Conservation (phyloP, 2,113 vertebrate genomes). For the Pipa parva region DNA sequence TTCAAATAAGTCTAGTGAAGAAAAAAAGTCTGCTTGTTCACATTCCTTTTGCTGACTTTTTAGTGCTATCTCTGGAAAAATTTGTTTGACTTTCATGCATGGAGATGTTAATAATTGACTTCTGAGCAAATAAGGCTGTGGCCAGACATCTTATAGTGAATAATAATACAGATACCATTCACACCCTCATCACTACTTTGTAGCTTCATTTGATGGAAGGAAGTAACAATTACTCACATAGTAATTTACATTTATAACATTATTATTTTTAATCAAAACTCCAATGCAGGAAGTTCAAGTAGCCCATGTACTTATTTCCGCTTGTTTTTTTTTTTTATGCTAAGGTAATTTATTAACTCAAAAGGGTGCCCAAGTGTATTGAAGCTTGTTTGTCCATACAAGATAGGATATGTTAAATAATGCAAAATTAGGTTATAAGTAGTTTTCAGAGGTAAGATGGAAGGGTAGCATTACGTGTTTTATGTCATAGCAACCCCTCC, state of each 20-base stretch:
- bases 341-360: too few relatives aligned
- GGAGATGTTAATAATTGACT: constrained; percentile 61
- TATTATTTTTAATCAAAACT: neutral
- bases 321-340: neutral
- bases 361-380: too few relatives aligned
- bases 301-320: neutral
- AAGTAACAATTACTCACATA: constrained; percentile 55
- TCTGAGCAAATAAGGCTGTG: constrained; percentile 61
- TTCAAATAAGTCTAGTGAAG: too few relatives aligned
- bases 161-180: constrained; percentile 58
- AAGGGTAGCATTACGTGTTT: too few relatives aligned
- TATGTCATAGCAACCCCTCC: too few relatives aligned
- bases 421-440: too few relatives aligned
- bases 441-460: too few relatives aligned
- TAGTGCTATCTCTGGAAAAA: constrained; percentile 57
- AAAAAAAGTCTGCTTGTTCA: constrained; percentile 19
- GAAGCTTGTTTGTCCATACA: too few relatives aligned
- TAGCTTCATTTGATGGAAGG: constrained; percentile 52
- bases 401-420: too few relatives aligned
- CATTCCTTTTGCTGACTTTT: constrained; percentile 50
- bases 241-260: constrained; percentile 52
- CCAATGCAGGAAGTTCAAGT: neutral
- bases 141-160: constrained; percentile 50
- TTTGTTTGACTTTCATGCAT: constrained; percentile 63
- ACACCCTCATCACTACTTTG: constrained; percentile 57